Base-by-base conservation (phyloP, 2,113 vertebrate species). In the Pao palembangensis region DNA sequence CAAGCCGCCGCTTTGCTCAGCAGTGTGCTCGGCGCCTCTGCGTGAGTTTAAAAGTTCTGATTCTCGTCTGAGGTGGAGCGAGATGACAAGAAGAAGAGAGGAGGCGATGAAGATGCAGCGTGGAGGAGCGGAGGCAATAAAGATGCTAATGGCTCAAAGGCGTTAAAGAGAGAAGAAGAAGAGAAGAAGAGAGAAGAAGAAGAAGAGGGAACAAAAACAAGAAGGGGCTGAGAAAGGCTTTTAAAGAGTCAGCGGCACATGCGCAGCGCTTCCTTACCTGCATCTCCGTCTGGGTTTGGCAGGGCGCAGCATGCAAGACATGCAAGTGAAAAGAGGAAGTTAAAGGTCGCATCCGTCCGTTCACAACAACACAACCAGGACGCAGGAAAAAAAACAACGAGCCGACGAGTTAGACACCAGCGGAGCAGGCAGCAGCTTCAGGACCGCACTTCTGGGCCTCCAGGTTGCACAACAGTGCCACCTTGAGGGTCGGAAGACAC, bases 301-400 rank as follows among this genome's bases (percentile, higher is more conserved):
- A 93, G 85, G 90, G 88, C 89, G 84, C 94, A 84, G 92, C 96
- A 98, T 98, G 96, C 96, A 96, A 87, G 5, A 91, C 95, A 94
- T 96, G 94, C 96, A 74, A 98, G 93, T 90, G 91, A 95, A 90
- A 94, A 81, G 93, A 57, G 68, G 46, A 80, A 67, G 34, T 43
- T 75, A 25, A 75, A 19, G 15, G 20, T 60, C 52, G 60, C 57
- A 81, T 68, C 21, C 2, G 3, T n/a, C n/a, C n/a, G n/a, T n/a
- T n/a, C 53, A 69, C 38, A 58, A 67, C 10, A 51, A 48, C 55
- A 66, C 20, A 28, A 17, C 52, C 42, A 3, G 3, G 21, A 23
- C 21, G 21, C 21, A 23, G 21, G 21, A 23, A 23, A 23, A 23
- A 23, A 3, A 23, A 23, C 21, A 2, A 23, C 21, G 21, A 23